Conservation (phyloP, 2,888 invertebrate species). For the Eupithecia centaureata region DNA sequence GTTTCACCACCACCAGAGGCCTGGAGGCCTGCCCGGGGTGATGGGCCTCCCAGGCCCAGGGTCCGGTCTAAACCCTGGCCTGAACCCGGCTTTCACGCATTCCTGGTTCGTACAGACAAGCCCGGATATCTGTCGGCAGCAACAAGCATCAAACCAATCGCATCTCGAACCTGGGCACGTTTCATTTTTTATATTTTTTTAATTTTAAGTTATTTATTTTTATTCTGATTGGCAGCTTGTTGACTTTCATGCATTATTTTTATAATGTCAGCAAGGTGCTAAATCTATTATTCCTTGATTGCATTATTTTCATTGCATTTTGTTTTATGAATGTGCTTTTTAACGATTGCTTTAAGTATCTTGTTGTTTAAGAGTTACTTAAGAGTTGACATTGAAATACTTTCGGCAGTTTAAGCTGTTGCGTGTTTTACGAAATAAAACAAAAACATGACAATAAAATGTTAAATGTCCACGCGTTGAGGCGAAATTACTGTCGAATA, state of each 20-base stretch:
- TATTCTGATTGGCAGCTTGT: constrained; percentile 46
- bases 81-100: constrained; percentile 93
- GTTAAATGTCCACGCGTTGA: constrained; percentile 59
- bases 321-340: constrained; percentile 53
- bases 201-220: constrained; percentile 63
- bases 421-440: constrained; percentile 49
- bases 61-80: constrained; percentile 77
- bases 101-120: constrained; percentile 96
- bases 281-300: constrained; percentile 35
- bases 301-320: constrained; percentile 41
- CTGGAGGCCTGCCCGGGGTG: constrained; percentile 80
- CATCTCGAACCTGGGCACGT: constrained; percentile 97
- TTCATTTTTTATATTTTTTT: constrained; percentile 84
- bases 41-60: constrained; percentile 84
- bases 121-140: constrained; percentile 95
- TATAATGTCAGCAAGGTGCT: constrained; percentile 45
- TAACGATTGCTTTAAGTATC: constrained; percentile 55
- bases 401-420: constrained; percentile 41
- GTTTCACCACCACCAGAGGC: constrained; percentile 81
- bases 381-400: constrained; percentile 48
- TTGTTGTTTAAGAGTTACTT: constrained; percentile 47
- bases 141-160: constrained; percentile 88
- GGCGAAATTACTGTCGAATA: constrained; percentile 62
- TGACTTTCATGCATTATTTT: constrained; percentile 35
- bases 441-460: constrained; percentile 61